Base-by-base conservation (phyloP, 2,888 invertebrate genomes). In the Conistra vaccinii region DNA sequence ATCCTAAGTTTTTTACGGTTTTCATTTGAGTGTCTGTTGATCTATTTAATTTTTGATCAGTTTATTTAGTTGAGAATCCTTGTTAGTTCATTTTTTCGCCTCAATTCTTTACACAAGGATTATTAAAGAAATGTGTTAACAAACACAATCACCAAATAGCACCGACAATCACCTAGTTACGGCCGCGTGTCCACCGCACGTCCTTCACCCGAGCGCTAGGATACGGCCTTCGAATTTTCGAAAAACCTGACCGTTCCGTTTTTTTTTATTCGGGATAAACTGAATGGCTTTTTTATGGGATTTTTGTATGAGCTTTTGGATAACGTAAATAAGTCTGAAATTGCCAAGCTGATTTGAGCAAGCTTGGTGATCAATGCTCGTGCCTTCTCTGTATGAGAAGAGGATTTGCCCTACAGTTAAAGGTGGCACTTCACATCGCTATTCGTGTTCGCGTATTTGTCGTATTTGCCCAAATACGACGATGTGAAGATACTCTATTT, bases 241-340 rank as follows among this genome's bases (percentile, higher is more conserved):
- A 53, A 51, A 51, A 10, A n/a, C n/a, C n/a, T n/a, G 12, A n/a
- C n/a, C 9, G n/a, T 0, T 12, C 6, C 3, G 0, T 51, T 51
- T n/a, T 53, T 53, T 53, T n/a, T 4, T 12, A 53, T n/a, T 12
- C 2, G n/a, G n/a, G n/a, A n/a, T n/a, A 12, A 10, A 14, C 12
- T 5, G 14, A 55, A 12, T 0, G 10, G n/a, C 0, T 1, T 14
- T 26, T 55, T 0, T 14, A 17, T 55, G 26, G 1, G 6, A 14
- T 17, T 26, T 57, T 7, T 7, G 17, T 29, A 57, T 57, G 17
- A 57, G 7, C 3, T 57, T 57, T 57, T 17, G 26, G 7, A n/a
- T n/a, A n/a, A n/a, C n/a, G n/a, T n/a, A n/a, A n/a, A 23, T 51
- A 51, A 51, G 14, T 26, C 26, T 26, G 6, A 26, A 55, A 26